These are phyloP conservation scores for Cladorhizidae sp. DNA, from an alignment of 37 sponge, comb jelly and placozoan species.

Conservation along the genomic window DNA sequence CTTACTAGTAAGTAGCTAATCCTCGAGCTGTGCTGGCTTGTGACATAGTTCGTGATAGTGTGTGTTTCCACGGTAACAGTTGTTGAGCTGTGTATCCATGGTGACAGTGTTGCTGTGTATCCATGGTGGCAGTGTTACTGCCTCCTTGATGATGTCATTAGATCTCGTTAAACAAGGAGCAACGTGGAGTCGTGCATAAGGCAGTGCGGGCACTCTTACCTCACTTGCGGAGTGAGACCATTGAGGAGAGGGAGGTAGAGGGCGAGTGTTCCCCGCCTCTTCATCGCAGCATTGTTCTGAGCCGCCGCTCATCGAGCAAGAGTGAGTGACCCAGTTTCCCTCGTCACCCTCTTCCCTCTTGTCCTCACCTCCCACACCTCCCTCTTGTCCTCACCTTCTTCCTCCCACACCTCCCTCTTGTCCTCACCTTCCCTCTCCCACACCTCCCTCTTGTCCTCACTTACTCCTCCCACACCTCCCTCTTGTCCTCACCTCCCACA, in stretches of 20 bases:
- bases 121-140: too few species aligned
- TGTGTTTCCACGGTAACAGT: too few species aligned
- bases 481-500: background rate
- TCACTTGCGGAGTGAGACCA: constrained; percentile 59
- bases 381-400: too few species aligned
- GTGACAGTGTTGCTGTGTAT: too few species aligned
- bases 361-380: too few species aligned
- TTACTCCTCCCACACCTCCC: background rate
- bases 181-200: constrained; percentile 56
- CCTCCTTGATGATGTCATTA: constrained; percentile 3
- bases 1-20: too few species aligned
- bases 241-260: constrained; percentile 15
- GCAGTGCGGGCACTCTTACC: constrained; percentile 60
- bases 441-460: background rate
- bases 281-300: constrained; percentile 16
- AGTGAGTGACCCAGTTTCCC: too few species aligned
- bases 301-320: background rate
- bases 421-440: background rate
- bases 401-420: background rate
- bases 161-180: constrained; percentile 47
- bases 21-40: too few species aligned
- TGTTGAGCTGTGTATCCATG: too few species aligned
- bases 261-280: background rate
- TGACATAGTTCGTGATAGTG: too few species aligned
- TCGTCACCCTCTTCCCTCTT: too few species aligned